Conservation (phyloP, 2,797 vertebrate genomes). For the Fratercula arctica region DNA sequence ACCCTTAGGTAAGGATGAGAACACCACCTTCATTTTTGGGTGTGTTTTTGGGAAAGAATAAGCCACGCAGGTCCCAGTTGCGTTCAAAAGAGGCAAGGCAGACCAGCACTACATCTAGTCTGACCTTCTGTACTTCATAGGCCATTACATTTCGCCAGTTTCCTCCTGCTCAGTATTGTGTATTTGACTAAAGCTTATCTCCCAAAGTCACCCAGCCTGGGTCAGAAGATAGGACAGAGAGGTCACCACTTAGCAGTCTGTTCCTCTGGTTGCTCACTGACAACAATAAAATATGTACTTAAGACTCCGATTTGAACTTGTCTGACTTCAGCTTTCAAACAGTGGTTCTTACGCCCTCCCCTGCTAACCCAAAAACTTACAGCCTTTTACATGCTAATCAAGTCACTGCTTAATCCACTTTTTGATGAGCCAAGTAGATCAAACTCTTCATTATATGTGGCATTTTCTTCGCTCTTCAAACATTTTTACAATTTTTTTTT, state of each 20-base stretch:
- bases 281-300: background rate
- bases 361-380: background rate
- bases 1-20: no score
- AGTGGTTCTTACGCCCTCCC: background rate
- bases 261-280: background rate
- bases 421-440: background rate
- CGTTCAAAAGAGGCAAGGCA: background rate
- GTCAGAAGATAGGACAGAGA: background rate
- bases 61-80: background rate
- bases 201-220: background rate
- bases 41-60: background rate
- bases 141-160: background rate
- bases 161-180: background rate
- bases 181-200: background rate
- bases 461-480: background rate
- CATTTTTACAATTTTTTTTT: background rate
- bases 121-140: background rate
- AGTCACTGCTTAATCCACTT: background rate
- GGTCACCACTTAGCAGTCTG: background rate
- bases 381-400: background rate
- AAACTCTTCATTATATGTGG: background rate
- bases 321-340: background rate
- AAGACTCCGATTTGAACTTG: background rate
- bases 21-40: background rate
- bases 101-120: background rate